phyloP scores from a whole-genome alignment of 1,140 invertebrate genomes.

The Saxidomus purpurata region DNA sequence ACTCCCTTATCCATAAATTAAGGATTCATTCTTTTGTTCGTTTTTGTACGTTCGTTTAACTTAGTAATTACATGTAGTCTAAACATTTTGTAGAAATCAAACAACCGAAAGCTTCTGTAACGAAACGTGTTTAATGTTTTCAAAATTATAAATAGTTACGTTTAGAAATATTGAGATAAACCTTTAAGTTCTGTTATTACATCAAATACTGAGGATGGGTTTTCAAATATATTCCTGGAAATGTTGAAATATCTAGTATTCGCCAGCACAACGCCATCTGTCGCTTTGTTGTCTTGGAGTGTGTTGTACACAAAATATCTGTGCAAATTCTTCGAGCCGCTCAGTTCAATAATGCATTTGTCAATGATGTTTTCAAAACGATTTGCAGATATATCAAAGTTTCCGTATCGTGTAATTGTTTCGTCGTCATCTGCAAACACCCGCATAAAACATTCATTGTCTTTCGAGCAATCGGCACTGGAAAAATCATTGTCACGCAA shows the following conservation, averaged over 20 bases:
- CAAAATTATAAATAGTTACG: too few relatives aligned
- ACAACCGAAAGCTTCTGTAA: too few relatives aligned
- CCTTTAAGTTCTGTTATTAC: slow-evolving; percentile 1
- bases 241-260: slow-evolving; percentile 3
- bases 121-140: too few relatives aligned
- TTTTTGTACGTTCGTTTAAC: too few relatives aligned
- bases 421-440: background rate
- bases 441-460: background rate
- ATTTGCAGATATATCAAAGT: slow-evolving; percentile 25
- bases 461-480: background rate
- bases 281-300: background rate
- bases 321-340: background rate
- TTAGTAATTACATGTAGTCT: too few relatives aligned
- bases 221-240: slow-evolving; percentile 34
- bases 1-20: too few relatives aligned
- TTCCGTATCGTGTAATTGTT: background rate
- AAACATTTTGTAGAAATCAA: too few relatives aligned
- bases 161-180: too few relatives aligned
- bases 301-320: background rate
- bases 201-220: slow-evolving; percentile 26
- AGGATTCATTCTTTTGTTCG: too few relatives aligned
- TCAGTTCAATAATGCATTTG: slow-evolving; percentile 5
- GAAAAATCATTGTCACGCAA: slow-evolving; percentile 19
- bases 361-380: slow-evolving; percentile 28
- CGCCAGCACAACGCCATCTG: background rate